Evolutionary conservation across 2,113 vertebrate species (phyloP), one percentile per base, ranked within the genome.

Genomic region (Erythrolamprus reginae): DNA sequence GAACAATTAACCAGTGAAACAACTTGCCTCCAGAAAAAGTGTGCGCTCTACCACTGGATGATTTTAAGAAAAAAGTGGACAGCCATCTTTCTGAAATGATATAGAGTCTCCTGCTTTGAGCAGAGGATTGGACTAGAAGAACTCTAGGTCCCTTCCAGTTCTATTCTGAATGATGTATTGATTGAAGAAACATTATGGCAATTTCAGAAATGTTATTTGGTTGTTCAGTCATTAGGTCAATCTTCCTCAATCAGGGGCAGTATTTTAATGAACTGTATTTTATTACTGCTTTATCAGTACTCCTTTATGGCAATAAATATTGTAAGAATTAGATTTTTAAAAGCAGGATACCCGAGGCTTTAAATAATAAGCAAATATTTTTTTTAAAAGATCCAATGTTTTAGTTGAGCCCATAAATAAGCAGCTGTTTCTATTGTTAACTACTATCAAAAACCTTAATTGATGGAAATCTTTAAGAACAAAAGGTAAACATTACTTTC

Each of bases 391-490:
- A 90, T 56, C 5, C 28, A 33, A 47, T 12, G 21, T 21, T 55
- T 65, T 87, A 15, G 19, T 42, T 56, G 24, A 56, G 6, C 15
- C 51, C 19, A 56, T 56, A 86, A 93, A 95, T 88, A 93, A 92
- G 91, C 93, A n/a, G 26, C 51, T 4, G 17, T 92, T 86, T 86
- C 21, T 56, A 13, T 3, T 86, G 21, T 55, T n/a, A 1, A n/a
- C n/a, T 58, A 28, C 4, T 28, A 82, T 10, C n/a, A 93, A 95
- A 95, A 91, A 94, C 90, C 94, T 94, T 61, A 53, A 90, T 84
- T 91, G 88, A 94, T 91, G 91, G 88, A 89, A 92, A 58, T 86
- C 90, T 82, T 92, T 93, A 91, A 94, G 91, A 87, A 93, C 90
- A 94, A 92, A 89, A 92, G 92, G 33, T 38, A 77, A 19, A 5